Percentiles rank a stretch among this genome's conserved stretches.
phyloP scores from a whole-genome alignment of 2,888 invertebrate species.

The Drosophila suboccidentalis region DNA sequence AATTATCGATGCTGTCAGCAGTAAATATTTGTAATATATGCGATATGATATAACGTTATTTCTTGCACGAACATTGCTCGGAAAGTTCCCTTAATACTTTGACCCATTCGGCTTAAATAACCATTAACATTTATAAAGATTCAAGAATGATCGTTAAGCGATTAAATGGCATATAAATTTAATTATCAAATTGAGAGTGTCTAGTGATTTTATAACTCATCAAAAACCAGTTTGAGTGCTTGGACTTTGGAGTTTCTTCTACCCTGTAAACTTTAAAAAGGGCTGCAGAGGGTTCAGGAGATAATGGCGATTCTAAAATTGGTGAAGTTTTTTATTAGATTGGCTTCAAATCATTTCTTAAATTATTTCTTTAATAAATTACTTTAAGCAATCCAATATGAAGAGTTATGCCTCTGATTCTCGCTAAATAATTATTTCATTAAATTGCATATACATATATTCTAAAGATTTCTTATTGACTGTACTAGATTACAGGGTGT shows the following conservation, averaged over 20 bases:
- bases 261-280: background rate
- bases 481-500: conserved; percentile 2
- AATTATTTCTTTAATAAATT: background rate
- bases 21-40: conserved; percentile 78
- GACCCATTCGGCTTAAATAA: conserved; percentile 19
- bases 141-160: conserved; percentile 12
- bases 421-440: background rate
- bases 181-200: conserved; percentile 22
- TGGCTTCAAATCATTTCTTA: background rate
- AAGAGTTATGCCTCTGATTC: too few relatives aligned
- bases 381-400: too few relatives aligned
- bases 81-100: conserved; percentile 29
- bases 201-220: background rate
- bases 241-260: conserved; percentile 36
- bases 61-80: conserved; percentile 48
- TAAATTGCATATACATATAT: background rate
- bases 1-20: conserved; percentile 82
- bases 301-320: background rate
- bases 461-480: background rate
- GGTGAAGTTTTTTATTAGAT: background rate
- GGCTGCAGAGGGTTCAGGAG: background rate
- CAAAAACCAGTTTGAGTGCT: conserved; percentile 31
- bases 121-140: conserved; percentile 11
- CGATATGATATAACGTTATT: conserved; percentile 50
- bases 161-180: conserved; percentile 8